Evolutionary conservation across 1,140 invertebrate genomes (phyloP), one percentile per base, ranked within the genome.

Genomic region (Panonychus citri): DNA sequence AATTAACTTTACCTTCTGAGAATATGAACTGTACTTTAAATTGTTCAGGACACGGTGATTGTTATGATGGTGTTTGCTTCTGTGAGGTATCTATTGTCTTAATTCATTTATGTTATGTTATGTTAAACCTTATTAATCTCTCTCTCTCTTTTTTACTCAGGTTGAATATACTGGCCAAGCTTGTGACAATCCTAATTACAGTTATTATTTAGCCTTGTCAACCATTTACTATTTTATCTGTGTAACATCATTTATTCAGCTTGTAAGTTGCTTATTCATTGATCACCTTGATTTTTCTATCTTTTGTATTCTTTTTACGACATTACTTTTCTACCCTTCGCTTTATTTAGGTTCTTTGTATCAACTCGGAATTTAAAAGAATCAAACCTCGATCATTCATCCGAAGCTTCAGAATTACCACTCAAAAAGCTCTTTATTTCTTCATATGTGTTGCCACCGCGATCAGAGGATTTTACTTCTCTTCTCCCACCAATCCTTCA

Each of bases 351-450:
- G 55, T 65, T 17, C 27, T 69, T 0, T 69, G 68, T 56, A 64
- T 69, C 4, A 63, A 63, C 25, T 68, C 64, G 17, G 86, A 90
- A 71, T 89, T 83, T 74, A 73, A 80, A 60, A 73, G 79, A 61
- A 77, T 85, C 70, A 85, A 89, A 71, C 78, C 81, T 46, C 83
- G 82, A 12, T 81, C 81, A 2, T 71, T 87, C 55, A 66, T 83
- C 1, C 73, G 78, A 58, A 85, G 86, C 10, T 88, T 83, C 66
- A 76, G 81, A 62, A 76, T 91, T 40, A 91, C 86, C 53, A 89
- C 82, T 3, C 87, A 90, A 66, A 94, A 94, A 73, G 73, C 87
- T 60, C 75, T 94, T 8, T 91, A 91, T 66, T 78, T 89, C 59
- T 77, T 91, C 57, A 83, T 85, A 21, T 88, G 87, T 69, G 71